Percentiles rank a stretch among this genome's conserved stretches.
phyloP scores from a whole-genome alignment of 2,888 invertebrate genomes.

The Drosophila lacicola region DNA sequence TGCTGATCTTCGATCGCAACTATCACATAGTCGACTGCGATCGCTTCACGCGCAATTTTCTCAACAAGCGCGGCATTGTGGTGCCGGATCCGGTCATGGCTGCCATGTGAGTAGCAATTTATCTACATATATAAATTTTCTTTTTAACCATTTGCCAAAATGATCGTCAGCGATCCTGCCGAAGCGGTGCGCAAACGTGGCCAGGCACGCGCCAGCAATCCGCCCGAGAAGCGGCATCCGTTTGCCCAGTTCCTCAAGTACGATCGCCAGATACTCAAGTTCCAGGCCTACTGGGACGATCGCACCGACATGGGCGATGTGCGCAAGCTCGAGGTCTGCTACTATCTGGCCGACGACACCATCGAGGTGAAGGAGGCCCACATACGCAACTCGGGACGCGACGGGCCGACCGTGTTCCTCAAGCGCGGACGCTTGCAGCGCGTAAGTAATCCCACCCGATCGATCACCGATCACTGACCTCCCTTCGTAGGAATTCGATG shows the following conservation, averaged over 20 bases:
- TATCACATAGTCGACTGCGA: constrained; percentile 94
- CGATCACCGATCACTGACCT: neutral
- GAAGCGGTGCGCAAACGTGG: constrained; percentile 80
- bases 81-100: constrained; percentile 90
- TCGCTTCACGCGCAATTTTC: constrained; percentile 92
- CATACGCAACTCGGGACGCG: constrained; percentile 89
- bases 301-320: constrained; percentile 91
- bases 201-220: constrained; percentile 36
- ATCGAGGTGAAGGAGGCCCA: constrained; percentile 93
- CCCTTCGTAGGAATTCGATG: constrained; percentile 72
- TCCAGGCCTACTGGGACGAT: constrained; percentile 97
- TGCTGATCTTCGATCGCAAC: constrained; percentile 92
- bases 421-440: constrained; percentile 92
- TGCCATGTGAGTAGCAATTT: constrained; percentile 81
- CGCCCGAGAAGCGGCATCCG: constrained; percentile 86
- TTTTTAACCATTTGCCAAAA: neutral
- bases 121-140: neutral
- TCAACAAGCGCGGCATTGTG: constrained; percentile 93
- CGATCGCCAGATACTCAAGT: constrained; percentile 91
- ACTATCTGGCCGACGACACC: constrained; percentile 94
- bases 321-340: constrained; percentile 92
- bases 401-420: constrained; percentile 90
- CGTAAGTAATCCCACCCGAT: constrained; percentile 84
- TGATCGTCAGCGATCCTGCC: constrained; percentile 84
- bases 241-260: constrained; percentile 93